Percentiles rank a stretch among this genome's conserved stretches.
These are phyloP conservation scores for Philopedon plagiatum DNA, from an alignment of 2,888 invertebrate genomes.

Conservation along the genomic window DNA sequence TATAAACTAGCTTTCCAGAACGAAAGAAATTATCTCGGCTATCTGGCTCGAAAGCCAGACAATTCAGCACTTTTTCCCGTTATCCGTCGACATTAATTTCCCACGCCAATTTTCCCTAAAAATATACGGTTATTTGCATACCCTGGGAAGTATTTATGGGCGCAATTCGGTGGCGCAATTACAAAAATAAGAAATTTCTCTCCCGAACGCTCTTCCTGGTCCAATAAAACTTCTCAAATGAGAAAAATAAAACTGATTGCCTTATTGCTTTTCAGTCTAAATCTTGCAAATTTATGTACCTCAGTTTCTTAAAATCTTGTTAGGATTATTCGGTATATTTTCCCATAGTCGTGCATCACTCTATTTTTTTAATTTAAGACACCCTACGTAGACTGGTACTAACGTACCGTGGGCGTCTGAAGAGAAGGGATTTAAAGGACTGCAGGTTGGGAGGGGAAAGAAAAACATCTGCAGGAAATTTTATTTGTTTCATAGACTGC, in stretches of 20 bases:
- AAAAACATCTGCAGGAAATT: no score
- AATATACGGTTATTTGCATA: constrained; percentile 52
- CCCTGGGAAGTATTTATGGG: constrained; percentile 49
- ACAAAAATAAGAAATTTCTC: constrained; percentile 50
- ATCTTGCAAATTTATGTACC: constrained; percentile 39
- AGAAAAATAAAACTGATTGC: constrained; percentile 47
- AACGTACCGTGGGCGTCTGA: no score
- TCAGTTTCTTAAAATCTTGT: constrained; percentile 4
- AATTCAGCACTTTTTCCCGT: constrained; percentile 47
- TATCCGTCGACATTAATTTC: constrained; percentile 48
- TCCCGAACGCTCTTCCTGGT: constrained; percentile 33
- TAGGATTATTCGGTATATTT: no score
- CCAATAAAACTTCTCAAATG: constrained; percentile 48
- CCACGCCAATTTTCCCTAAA: constrained; percentile 49
- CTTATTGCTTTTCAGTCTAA: constrained; percentile 42
- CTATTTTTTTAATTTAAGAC: no score
- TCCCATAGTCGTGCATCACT: no score
- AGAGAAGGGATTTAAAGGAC: no score
- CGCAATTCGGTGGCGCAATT: constrained; percentile 49
- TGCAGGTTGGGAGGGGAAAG: no score
- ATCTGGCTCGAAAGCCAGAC: constrained; percentile 32
- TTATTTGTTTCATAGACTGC: no score
- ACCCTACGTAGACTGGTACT: no score
- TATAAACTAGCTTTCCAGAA: constrained; percentile 29
- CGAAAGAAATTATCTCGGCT: constrained; percentile 36